Evolutionary conservation across 2,113 vertebrate genomes (phyloP), one percentile per base, ranked within the genome.

Genomic region (Campylorhamphus procurvoides): DNA sequence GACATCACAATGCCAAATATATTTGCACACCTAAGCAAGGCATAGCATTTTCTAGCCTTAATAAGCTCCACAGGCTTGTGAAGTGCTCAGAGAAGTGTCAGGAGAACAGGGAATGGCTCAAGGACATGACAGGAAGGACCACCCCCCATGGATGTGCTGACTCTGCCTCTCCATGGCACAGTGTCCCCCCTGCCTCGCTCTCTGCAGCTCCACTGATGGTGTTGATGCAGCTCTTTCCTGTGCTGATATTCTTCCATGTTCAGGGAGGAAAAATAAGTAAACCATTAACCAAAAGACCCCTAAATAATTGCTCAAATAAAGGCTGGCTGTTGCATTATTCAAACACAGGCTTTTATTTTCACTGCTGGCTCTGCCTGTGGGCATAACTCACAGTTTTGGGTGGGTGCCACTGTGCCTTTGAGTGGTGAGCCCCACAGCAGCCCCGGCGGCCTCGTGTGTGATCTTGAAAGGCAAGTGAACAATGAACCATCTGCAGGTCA

Each of bases 391-490:
- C 1, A 12, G 4, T 6, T 47, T 85, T 96, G 93, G 96, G 84
- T 69, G 46, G 63, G 71, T 44, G 94, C 91, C 95, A 90, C 77
- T 52, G 76, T 28, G 18, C 82, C 5, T 66, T 80, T 35, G 58
- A 46, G 47, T 91, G 12, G 0, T 7, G 71, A 73, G 66, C 37
- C 69, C 19, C 37, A 50, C 74, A 66, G 52, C 5, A 0, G 49
- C 55, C 56, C 3, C 1, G 75, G 91, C 92, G 90, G 93, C 68
- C 39, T 9, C 1, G 9, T 3, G 58, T 95, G 46, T 96, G 94
- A 97, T 95, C 96, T 94, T 80, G 90, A 95, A 69, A 93, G 74
- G 75, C 55, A 83, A 90, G 59, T 66, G 95, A 97, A 88, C 94
- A 93, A 95, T 91, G 93, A 52, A 63, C 92, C 67, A 66, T 44